A percentile compares a stretch with the other conserved stretches of the same genome.
Conservation (phyloP, 2,888 invertebrate species). For the Leptarthrus brevirostris region DNA sequence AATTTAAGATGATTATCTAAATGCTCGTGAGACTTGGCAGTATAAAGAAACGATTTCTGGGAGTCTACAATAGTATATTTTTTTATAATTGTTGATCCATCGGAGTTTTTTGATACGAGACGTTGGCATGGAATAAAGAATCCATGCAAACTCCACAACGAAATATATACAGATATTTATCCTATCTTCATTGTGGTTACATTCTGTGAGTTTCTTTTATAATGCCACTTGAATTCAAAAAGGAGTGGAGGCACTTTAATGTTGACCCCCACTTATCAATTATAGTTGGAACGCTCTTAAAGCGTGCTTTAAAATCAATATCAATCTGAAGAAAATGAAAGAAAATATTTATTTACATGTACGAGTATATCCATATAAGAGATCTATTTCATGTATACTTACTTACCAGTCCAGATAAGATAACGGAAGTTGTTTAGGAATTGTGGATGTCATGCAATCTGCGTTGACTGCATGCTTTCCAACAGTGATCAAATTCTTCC, state of each 20-base stretch:
- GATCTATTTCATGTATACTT: neutral
- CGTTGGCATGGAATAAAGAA: neutral
- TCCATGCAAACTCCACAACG: neutral
- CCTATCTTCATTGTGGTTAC: no score
- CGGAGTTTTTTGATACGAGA: neutral
- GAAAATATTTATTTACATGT: neutral
- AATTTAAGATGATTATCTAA: conserved; percentile 1
- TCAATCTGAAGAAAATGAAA: conserved; percentile 5
- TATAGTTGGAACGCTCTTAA: no score
- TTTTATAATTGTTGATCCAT: conserved; percentile 1
- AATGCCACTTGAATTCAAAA: no score
- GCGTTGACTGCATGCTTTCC: conserved; percentile 11
- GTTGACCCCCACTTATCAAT: no score
- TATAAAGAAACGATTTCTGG: neutral
- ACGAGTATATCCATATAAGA: neutral
- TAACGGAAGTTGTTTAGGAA: neutral
- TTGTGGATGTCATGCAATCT: neutral
- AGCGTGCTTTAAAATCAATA: neutral
- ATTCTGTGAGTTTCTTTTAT: no score
- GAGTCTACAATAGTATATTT: conserved; percentile 13
- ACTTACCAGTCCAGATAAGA: no score
- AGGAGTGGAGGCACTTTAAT: no score
- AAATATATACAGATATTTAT: no score
- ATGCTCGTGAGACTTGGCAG: neutral
- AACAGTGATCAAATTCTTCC: neutral